Percentiles rank a stretch among this genome's conserved stretches.
Evolutionary conservation across 2,113 vertebrate species (phyloP).

Genomic region (Geococcyx californianus): DNA sequence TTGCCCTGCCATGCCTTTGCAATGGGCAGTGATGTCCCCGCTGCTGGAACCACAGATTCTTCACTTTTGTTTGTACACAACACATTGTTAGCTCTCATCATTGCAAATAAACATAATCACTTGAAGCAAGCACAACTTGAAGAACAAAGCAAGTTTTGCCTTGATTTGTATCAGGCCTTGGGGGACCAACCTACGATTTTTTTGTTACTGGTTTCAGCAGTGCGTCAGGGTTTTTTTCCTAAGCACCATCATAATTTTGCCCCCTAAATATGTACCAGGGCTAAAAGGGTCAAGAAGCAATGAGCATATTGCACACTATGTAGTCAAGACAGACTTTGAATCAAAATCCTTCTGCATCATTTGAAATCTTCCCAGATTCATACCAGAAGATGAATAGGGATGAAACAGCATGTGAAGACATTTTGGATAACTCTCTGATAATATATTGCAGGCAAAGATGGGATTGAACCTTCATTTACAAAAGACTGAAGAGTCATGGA

Average conservation of each 20-base stretch:
- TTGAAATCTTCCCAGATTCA: neutral
- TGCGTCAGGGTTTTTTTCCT: neutral
- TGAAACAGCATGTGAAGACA: neutral
- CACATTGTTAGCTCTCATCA: fast-evolving
- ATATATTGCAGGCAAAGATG: neutral
- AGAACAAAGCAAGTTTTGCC: neutral
- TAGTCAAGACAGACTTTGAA: neutral
- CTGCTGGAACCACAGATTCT: neutral
- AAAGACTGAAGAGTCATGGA: neutral
- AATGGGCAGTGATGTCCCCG: neutral
- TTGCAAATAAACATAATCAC: neutral
- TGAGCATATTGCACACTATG: neutral
- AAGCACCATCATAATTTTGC: neutral
- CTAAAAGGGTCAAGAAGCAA: neutral
- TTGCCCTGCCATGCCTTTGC: neutral
- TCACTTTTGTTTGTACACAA: neutral
- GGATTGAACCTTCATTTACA: neutral
- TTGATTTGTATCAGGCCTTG: neutral
- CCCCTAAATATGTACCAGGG: neutral
- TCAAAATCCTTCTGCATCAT: neutral
- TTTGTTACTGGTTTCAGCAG: neutral
- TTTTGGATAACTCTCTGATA: neutral
- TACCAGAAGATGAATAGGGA: neutral
- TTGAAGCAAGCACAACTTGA: neutral
- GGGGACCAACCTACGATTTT: neutral